Conservation (phyloP, 2,888 invertebrate genomes). For the Agrenia bidenticulata region DNA sequence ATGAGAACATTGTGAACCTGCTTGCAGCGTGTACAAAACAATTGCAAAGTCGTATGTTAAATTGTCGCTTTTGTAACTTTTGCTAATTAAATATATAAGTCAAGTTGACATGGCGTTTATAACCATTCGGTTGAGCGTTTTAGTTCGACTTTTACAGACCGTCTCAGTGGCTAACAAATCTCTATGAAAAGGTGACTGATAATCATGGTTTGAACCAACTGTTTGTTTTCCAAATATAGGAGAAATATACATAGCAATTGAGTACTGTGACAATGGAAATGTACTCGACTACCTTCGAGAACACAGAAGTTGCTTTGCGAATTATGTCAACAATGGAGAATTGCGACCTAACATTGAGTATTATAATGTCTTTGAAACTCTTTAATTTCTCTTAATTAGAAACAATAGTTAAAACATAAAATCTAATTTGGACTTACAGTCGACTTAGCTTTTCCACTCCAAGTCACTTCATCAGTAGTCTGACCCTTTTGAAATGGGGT, state of each 20-base stretch:
- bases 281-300: conserved; percentile 12
- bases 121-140: too few species aligned
- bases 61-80: too few species aligned
- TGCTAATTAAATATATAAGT: too few species aligned
- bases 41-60: conserved; percentile 17
- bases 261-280: conserved; percentile 25
- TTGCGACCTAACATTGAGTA: background rate
- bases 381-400: too few species aligned
- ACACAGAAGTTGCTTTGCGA: conserved; percentile 8
- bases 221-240: conserved; percentile 14
- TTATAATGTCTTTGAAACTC: too few species aligned
- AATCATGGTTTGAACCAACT: background rate
- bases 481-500: conserved; percentile 23
- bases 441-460: conserved; percentile 4
- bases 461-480: conserved; percentile 1
- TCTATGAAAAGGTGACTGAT: too few species aligned
- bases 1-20: conserved; percentile 23
- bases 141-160: too few species aligned
- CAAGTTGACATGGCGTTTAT: too few species aligned
- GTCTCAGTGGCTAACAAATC: too few species aligned
- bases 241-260: conserved; percentile 25
- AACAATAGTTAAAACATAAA: too few species aligned
- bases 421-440: too few species aligned
- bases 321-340: conserved; percentile 5
- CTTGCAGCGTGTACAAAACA: conserved; percentile 24